Base-by-base conservation (phyloP, 2,888 invertebrate species). In the Acleris sparsana region DNA sequence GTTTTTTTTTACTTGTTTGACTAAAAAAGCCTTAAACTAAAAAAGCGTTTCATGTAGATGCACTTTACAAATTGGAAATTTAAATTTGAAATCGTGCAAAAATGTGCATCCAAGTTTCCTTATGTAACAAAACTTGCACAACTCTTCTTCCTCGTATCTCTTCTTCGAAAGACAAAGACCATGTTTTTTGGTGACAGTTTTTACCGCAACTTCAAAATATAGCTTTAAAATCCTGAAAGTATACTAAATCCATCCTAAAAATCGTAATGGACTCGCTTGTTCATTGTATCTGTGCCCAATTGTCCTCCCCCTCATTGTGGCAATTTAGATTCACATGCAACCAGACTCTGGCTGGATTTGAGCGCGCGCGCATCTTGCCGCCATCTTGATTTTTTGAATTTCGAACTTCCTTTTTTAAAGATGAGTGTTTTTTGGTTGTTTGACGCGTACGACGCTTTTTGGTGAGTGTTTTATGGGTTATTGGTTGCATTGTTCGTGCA, bases 201-300 rank as follows among this genome's bases (percentile, higher is more conserved):
- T 13, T 1, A 39, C 1, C 39, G 1, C 13, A 39, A 13, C 39
- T 39, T 1, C 39, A 4, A 13, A 13, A 39, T 13, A 2, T 13
- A 13, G 13, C 39, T 46, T 46, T 7, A 46, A n/a, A 46, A 46
- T 11, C 33, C 39, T 13, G 13, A 39, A 13, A 39, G 4, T 39
- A 39, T 46, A n/a, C 17, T 46, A 13, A 20, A 51, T 51, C 25
- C 17, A 6, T 1, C 44, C 22, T 48, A 71, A 71, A 72, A 68
- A 63, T 58, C 53, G 70, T 70, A 73, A 70, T 60, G 59, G 59
- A 70, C 72, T 71, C 77, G 75, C 71, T 78, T 70, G 74, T 74
- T 77, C 81, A 80, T 82, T 80, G 80, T 79, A 78, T 72, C 73
- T 75, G 51, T n/a, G 52, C 65, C 83, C 87, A 88, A 88, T 89